phyloP scores from a whole-genome alignment of 37 sponge, comb jelly and placozoan genomes.

The Aplysina aerophoba region DNA sequence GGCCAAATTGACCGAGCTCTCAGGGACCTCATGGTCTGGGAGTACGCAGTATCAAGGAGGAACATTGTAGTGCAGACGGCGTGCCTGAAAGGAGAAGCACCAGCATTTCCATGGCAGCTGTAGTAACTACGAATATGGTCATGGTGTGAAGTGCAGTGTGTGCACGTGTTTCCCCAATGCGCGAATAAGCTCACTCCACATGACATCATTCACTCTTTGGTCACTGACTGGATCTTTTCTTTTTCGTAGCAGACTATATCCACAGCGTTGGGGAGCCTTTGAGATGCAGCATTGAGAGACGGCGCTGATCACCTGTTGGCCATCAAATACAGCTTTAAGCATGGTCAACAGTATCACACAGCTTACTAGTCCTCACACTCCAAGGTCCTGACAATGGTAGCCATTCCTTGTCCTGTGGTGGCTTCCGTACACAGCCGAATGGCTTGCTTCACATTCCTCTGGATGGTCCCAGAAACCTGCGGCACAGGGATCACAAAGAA shows the following conservation, averaged over 20 bases:
- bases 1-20: too few species aligned
- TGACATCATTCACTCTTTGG: not conserved
- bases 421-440: not conserved
- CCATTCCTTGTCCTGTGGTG: not conserved
- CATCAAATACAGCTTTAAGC: too few species aligned
- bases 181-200: not conserved
- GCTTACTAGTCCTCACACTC: not conserved
- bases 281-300: too few species aligned
- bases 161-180: too few species aligned
- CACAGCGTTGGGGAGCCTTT: not conserved
- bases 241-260: slow-evolving; percentile 14
- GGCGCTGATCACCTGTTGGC: slow-evolving; percentile 28
- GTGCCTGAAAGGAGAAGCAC: not conserved
- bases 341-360: too few species aligned
- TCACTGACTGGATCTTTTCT: not conserved
- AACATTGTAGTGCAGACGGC: not conserved
- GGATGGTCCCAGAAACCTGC: not conserved
- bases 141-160: too few species aligned
- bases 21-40: too few species aligned
- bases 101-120: too few species aligned
- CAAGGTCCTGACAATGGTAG: slow-evolving; percentile 1
- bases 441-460: not conserved
- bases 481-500: not conserved
- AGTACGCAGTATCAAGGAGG: too few species aligned
- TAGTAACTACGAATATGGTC: too few species aligned